Base-by-base conservation (phyloP, 2,113 vertebrate species). In the Proteles cristata region DNA sequence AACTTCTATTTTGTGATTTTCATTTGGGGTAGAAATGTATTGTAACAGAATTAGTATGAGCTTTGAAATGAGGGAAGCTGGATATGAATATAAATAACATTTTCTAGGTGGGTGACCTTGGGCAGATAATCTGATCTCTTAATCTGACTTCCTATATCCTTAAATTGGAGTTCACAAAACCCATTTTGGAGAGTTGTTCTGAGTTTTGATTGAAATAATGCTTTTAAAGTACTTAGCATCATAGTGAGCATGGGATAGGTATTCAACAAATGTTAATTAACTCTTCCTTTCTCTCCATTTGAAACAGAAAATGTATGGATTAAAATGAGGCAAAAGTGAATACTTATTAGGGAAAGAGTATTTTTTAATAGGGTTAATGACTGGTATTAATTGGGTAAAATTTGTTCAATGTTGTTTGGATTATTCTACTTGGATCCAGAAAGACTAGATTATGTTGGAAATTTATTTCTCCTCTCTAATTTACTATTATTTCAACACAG, bases 151-250 rank as follows among this genome's bases (percentile, higher is more conserved):
- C 43, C 45, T 6, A 26, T 53, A 84, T 68, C 8, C 39, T 94
- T 87, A 83, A 68, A 83, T 86, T 79, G 63, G 58, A 73, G 23
- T 69, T 23, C 82, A 48, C 1, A 74, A 71, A 58, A 86, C 10
- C 23, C 68, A 77, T 25, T 43, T 65, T 73, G 76, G 66, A 82
- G 71, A 86, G 28, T 39, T 93, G 11, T 84, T 85, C 48, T 74
- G 35, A 5, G 4, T 35, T 9, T 63, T 92, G 48, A 80, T 39
- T 69, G 55, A 83, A 86, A 89, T 43, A 80, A 55, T 84, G 7
- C 19, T 43, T 77, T 93, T 86, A 87, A 97, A 97, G 66, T 48
- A 82, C 17, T 95, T 48, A 26, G 23, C 11, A n/a, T 65, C 23
- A 33, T 53, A 55, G 2, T 76, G 45, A 16, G 12, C 23, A 69